These are phyloP conservation scores for Chrysogorgia sp. DNA, from an alignment of 92 coral and sea anemone genomes.

Conservation along the genomic window DNA sequence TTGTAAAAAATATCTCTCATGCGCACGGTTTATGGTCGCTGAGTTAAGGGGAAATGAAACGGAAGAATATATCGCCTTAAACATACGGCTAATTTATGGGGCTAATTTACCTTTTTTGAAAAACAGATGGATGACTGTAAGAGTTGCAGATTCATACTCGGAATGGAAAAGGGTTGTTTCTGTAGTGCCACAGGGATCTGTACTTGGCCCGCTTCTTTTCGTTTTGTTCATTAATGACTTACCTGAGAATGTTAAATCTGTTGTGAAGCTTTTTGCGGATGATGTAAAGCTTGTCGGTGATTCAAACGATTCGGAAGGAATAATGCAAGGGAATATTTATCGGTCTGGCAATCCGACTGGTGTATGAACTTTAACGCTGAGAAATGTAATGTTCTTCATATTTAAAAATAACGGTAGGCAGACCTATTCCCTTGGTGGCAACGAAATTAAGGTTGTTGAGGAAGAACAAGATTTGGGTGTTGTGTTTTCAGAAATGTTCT, in stretches of 20 bases:
- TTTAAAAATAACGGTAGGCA: neutral
- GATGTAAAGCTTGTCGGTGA: neutral
- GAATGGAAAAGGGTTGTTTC: too few relatives aligned
- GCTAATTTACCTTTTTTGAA: too few relatives aligned
- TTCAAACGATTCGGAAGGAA: neutral
- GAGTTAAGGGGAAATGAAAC: too few relatives aligned
- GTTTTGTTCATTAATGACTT: neutral
- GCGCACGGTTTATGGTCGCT: too few relatives aligned
- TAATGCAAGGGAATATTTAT: too few relatives aligned
- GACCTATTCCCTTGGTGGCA: neutral
- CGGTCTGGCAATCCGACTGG: neutral
- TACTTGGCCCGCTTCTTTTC: neutral
- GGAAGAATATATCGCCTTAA: too few relatives aligned
- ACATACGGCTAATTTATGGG: too few relatives aligned
- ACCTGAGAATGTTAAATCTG: neutral
- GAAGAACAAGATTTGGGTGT: neutral
- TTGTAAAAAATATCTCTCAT: too few relatives aligned
- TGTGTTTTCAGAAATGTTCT: neutral
- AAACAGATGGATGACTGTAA: too few relatives aligned
- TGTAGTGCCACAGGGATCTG: neutral
- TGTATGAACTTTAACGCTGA: neutral
- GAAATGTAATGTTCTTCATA: neutral
- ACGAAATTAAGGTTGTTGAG: slow-evolving; percentile 7
- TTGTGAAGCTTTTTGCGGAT: neutral
- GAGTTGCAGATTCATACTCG: too few relatives aligned